These are phyloP conservation scores for Axis porcinus DNA, from an alignment of 2,113 vertebrate genomes.

Conservation along the genomic window DNA sequence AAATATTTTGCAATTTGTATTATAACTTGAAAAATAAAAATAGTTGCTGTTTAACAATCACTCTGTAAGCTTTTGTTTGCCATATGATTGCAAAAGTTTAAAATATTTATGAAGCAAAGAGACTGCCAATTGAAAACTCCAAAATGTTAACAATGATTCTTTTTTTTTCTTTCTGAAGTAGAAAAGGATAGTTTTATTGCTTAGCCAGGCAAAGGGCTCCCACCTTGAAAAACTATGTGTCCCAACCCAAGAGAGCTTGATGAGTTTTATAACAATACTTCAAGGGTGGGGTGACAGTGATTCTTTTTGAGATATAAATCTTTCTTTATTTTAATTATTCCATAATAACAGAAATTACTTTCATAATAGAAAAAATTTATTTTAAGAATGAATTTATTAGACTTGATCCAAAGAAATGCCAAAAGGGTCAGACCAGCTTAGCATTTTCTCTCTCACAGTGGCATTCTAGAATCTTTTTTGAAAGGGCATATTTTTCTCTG, in stretches of 20 bases:
- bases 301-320: constrained; percentile 5
- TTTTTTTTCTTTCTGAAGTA: not conserved
- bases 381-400: constrained; percentile 65
- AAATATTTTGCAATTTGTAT: not conserved
- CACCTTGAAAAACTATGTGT: not conserved
- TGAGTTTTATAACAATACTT: not conserved
- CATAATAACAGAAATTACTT: constrained; percentile 34
- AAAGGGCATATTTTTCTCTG: constrained; percentile 63
- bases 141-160: constrained; percentile 48
- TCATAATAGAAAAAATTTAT: constrained; percentile 49
- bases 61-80: constrained; percentile 6
- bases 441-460: constrained; percentile 39
- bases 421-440: constrained; percentile 42
- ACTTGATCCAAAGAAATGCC: constrained; percentile 59
- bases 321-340: constrained; percentile 46
- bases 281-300: not conserved
- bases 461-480: constrained; percentile 50
- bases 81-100: not conserved
- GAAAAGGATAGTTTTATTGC: not conserved
- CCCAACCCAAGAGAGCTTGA: not conserved
- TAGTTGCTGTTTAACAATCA: constrained; percentile 33
- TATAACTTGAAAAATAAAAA: constrained; percentile 38
- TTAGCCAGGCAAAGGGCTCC: not conserved
- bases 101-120: constrained; percentile 42
- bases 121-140: constrained; percentile 18